Conservation (phyloP, 2,797 vertebrate species). For the Propithecus deckenii region DNA sequence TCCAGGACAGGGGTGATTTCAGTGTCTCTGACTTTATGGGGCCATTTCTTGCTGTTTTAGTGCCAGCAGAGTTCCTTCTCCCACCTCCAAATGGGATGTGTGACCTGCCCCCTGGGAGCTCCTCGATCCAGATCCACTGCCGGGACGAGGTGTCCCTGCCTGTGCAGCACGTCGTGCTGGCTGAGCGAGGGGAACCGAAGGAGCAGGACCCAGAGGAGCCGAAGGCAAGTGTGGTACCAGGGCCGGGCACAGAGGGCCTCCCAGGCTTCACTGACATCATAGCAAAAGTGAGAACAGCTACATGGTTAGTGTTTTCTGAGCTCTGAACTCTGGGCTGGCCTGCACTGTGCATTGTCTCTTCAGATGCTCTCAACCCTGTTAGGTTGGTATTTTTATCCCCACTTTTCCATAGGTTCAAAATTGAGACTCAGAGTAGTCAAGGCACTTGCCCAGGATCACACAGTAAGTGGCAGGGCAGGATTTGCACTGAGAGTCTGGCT, state of each 20-base stretch:
- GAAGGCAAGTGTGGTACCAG: conserved; percentile 3
- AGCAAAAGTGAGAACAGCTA: rapidly evolving
- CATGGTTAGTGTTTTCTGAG: rapidly evolving
- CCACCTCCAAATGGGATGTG: not conserved
- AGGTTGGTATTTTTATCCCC: not conserved
- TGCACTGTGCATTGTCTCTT: not conserved
- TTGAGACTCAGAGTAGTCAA: not conserved
- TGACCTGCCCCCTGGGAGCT: not conserved
- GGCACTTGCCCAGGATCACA: not conserved
- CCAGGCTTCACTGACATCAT: rapidly evolving
- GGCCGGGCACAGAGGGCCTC: not conserved
- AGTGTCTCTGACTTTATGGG: rapidly evolving
- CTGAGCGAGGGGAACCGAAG: not conserved
- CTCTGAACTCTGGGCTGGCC: not conserved
- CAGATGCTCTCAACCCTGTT: no score
- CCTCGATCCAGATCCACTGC: not conserved
- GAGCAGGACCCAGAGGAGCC: conserved; percentile 41
- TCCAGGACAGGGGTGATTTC: rapidly evolving
- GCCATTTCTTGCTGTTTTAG: not conserved
- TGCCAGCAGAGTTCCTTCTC: not conserved
- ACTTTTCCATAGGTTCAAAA: not conserved
- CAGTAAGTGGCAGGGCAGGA: not conserved
- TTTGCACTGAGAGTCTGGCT: not conserved
- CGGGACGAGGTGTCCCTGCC: not conserved
- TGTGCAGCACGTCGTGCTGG: not conserved